These are phyloP conservation scores for Anarrhichthys ocellatus DNA, from an alignment of 2,113 vertebrate species.

Conservation along the genomic window DNA sequence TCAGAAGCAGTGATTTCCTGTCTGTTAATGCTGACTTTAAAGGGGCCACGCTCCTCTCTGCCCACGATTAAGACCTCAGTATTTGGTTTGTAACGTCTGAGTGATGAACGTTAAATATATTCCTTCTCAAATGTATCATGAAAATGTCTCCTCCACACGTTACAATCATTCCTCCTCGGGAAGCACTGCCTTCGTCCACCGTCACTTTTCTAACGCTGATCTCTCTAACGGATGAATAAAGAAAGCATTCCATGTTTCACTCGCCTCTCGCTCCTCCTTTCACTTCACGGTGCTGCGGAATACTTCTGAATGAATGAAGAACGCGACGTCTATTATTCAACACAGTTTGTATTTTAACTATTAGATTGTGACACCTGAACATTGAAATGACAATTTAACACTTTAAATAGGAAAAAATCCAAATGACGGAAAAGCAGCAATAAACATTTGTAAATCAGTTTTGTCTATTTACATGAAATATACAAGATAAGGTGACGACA, in stretches of 20 bases:
- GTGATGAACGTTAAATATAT: neutral
- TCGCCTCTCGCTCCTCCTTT: slow-evolving; percentile 22
- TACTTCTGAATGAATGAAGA: neutral
- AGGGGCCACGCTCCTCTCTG: neutral
- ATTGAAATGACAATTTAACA: neutral
- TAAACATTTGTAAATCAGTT: neutral
- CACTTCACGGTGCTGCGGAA: neutral
- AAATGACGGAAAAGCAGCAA: slow-evolving; percentile 13
- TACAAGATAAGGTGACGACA: neutral
- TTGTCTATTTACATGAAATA: slow-evolving; percentile 40
- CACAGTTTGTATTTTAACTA: slow-evolving; percentile 40
- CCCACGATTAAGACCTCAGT: neutral
- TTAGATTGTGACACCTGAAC: neutral
- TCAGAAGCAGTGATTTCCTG: neutral
- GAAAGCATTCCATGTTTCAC: slow-evolving; percentile 80
- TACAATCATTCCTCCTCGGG: slow-evolving; percentile 65
- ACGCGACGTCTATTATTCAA: neutral
- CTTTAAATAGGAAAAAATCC: slow-evolving; percentile 12
- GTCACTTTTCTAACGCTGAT: slow-evolving; percentile 82
- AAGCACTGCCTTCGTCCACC: slow-evolving; percentile 66
- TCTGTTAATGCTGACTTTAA: slow-evolving; percentile 7
- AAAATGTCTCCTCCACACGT: slow-evolving; percentile 34
- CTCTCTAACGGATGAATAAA: slow-evolving; percentile 82
- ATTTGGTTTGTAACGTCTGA: neutral
- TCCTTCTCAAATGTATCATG: neutral